Percentiles rank a stretch among this genome's conserved stretches.
Conservation (phyloP, 2,888 invertebrate genomes). For the Andrena fulva region DNA sequence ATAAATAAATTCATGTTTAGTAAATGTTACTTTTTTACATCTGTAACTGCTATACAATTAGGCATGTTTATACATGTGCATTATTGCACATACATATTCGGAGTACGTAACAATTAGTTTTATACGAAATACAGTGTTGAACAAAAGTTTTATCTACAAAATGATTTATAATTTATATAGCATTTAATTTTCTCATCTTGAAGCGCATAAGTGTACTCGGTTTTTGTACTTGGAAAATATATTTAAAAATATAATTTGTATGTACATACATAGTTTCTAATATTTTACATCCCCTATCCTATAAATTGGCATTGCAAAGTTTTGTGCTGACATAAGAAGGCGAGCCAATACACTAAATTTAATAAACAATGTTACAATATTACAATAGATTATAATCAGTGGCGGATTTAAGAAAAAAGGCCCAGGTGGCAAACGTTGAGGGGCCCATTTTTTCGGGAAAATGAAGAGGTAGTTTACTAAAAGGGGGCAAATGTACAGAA, state of each 20-base stretch:
- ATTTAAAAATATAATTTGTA: constrained; percentile 17
- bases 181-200: constrained; percentile 24
- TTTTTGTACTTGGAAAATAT: constrained; percentile 27
- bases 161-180: constrained; percentile 23
- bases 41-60: constrained; percentile 18
- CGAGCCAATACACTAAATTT: neutral
- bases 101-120: constrained; percentile 27
- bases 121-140: constrained; percentile 28
- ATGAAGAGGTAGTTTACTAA: too few relatives aligned
- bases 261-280: neutral
- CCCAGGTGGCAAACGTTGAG: too few relatives aligned
- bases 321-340: neutral
- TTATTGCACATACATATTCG: constrained; percentile 1
- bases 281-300: neutral
- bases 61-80: neutral
- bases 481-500: too few relatives aligned
- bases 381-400: neutral
- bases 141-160: constrained; percentile 13
- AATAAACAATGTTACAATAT: neutral
- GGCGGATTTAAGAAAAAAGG: too few relatives aligned
- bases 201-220: constrained; percentile 17
- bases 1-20: constrained; percentile 46
- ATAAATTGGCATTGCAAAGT: too few relatives aligned
- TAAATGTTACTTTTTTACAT: constrained; percentile 32
- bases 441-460: too few relatives aligned